These are phyloP conservation scores for Chondrosia reniformis DNA, from an alignment of 37 sponge, comb jelly and placozoan genomes.

Conservation along the genomic window DNA sequence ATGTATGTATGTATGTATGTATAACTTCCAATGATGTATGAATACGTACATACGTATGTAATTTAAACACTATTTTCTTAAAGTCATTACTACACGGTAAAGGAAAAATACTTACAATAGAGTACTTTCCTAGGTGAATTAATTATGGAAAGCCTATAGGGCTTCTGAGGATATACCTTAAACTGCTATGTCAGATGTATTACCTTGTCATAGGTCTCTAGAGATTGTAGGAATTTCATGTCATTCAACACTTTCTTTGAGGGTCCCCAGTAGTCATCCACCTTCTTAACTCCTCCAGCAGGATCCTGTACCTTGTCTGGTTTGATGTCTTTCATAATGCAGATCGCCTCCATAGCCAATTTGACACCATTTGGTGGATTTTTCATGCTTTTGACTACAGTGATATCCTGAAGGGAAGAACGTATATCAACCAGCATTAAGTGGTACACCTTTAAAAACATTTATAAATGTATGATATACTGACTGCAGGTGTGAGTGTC, in stretches of 20 bases:
- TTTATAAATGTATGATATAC: background rate
- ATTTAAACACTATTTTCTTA: no score
- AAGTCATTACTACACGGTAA: no score
- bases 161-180: no score
- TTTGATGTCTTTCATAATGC: constrained; percentile 91
- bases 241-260: constrained; percentile 90
- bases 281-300: constrained; percentile 74
- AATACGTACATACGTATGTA: background rate
- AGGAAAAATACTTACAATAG: no score
- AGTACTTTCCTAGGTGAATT: no score
- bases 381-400: constrained; percentile 95
- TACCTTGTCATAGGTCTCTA: constrained; percentile 86
- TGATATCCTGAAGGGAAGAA: constrained; percentile 59
- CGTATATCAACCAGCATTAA: no score
- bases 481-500: constrained; percentile 70
- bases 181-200: background rate
- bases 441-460: background rate
- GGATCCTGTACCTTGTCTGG: constrained; percentile 90
- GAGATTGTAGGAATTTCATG: constrained; percentile 85
- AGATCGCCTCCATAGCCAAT: constrained; percentile 96
- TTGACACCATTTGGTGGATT: constrained; percentile 88
- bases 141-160: no score
- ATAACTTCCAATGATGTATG: background rate
- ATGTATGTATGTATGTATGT: background rate
- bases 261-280: constrained; percentile 97